Conservation (phyloP, 2,888 invertebrate species). For the Athalia circularis region DNA sequence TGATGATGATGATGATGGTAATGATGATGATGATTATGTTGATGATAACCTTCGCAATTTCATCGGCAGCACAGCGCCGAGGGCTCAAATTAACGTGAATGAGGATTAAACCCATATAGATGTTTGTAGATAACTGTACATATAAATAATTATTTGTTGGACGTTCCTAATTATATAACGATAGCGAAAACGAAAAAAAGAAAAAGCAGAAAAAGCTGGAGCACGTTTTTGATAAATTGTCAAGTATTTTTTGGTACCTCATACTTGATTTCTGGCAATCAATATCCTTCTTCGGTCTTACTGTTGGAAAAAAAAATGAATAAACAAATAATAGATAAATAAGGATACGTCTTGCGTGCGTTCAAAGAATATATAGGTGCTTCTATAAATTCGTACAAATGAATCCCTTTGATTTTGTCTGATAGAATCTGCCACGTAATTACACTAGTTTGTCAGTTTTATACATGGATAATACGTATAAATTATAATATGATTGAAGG, state of each 20-base stretch:
- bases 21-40: neutral
- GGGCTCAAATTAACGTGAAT: slow-evolving; percentile 50
- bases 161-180: slow-evolving; percentile 9
- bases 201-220: slow-evolving; percentile 8
- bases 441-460: slow-evolving; percentile 17
- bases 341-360: neutral
- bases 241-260: neutral
- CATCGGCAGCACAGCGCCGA: neutral
- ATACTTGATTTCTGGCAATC: neutral
- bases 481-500: slow-evolving; percentile 48
- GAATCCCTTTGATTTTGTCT: neutral
- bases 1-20: neutral
- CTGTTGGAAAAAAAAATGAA: neutral
- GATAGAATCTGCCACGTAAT: slow-evolving; percentile 16
- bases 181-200: neutral
- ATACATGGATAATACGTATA: slow-evolving; percentile 2
- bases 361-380: slow-evolving; percentile 27
- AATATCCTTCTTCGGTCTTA: slow-evolving; percentile 6
- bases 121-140: slow-evolving; percentile 47
- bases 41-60: neutral
- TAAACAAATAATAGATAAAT: neutral
- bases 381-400: slow-evolving; percentile 1
- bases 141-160: slow-evolving; percentile 18
- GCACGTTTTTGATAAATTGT: neutral
- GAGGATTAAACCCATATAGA: slow-evolving; percentile 34